These are phyloP conservation scores for Spilogale gracilis DNA, from an alignment of 2,113 vertebrate species.

Conservation along the genomic window DNA sequence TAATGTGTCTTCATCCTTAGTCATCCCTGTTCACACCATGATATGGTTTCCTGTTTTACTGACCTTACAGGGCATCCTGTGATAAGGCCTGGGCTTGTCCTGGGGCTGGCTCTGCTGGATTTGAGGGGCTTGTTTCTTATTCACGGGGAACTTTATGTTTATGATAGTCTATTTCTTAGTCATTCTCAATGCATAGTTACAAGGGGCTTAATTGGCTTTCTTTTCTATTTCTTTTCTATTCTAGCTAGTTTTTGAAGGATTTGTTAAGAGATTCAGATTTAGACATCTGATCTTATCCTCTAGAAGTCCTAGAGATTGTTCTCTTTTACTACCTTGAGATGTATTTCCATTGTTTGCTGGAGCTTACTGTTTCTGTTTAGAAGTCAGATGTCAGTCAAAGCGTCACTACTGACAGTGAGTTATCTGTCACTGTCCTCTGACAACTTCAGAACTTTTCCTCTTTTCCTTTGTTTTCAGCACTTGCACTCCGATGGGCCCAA, in stretches of 20 bases:
- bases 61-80: neutral
- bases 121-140: neutral
- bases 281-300: neutral
- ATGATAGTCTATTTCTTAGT: neutral
- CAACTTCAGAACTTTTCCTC: neutral
- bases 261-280: neutral
- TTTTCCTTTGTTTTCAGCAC: neutral
- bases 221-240: neutral
- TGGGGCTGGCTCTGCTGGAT: neutral
- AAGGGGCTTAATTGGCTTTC: neutral
- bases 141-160: neutral
- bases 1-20: neutral
- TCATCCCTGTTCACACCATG: neutral
- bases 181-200: neutral
- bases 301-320: neutral
- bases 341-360: neutral
- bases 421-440: neutral
- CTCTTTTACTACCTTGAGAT: neutral
- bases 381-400: neutral
- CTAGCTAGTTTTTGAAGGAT: neutral
- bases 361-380: neutral
- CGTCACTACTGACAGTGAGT: neutral
- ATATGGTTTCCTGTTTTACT: neutral
- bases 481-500: neutral
- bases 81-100: neutral